phyloP scores from a whole-genome alignment of 2,888 invertebrate genomes.

The Mechanitis messenoides region DNA sequence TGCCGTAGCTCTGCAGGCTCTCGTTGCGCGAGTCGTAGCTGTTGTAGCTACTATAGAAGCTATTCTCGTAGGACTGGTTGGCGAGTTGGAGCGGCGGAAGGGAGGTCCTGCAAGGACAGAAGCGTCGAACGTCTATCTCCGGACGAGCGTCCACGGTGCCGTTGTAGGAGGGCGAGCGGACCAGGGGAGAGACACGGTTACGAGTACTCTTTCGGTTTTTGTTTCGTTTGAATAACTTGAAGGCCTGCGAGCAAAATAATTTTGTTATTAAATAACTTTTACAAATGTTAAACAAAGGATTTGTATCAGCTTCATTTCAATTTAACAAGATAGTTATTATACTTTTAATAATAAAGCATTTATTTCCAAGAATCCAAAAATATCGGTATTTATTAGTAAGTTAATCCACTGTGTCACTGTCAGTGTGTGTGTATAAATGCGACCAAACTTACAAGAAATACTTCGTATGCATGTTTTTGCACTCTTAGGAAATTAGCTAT shows the following conservation, averaged over 20 bases:
- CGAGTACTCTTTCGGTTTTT: slow-evolving; percentile 53
- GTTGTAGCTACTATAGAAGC: slow-evolving; percentile 52
- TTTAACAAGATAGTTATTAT: too few relatives aligned
- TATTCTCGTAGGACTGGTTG: slow-evolving; percentile 51
- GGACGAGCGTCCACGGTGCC: slow-evolving; percentile 65
- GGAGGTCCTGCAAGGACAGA: slow-evolving; percentile 63
- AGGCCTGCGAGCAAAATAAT: slow-evolving; percentile 48
- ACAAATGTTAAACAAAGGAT: neutral
- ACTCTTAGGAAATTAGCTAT: too few relatives aligned
- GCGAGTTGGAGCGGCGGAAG: slow-evolving; percentile 46
- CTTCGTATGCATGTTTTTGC: too few relatives aligned
- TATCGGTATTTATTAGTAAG: too few relatives aligned
- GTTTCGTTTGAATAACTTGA: slow-evolving; percentile 66
- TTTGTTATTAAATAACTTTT: neutral
- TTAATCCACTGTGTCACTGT: too few relatives aligned
- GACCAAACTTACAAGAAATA: too few relatives aligned
- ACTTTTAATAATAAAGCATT: too few relatives aligned
- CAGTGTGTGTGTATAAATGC: too few relatives aligned
- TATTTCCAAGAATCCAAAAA: too few relatives aligned
- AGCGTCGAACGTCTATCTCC: slow-evolving; percentile 61
- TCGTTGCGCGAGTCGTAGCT: slow-evolving; percentile 51
- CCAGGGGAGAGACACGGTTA: slow-evolving; percentile 61
- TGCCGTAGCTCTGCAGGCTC: slow-evolving; percentile 25
- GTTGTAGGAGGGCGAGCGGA: slow-evolving; percentile 60
- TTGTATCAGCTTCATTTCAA: too few relatives aligned